Evolutionary conservation across 1,140 invertebrate genomes (phyloP), one percentile per base, ranked within the genome.

Genomic region (Calephelis nemesis): DNA sequence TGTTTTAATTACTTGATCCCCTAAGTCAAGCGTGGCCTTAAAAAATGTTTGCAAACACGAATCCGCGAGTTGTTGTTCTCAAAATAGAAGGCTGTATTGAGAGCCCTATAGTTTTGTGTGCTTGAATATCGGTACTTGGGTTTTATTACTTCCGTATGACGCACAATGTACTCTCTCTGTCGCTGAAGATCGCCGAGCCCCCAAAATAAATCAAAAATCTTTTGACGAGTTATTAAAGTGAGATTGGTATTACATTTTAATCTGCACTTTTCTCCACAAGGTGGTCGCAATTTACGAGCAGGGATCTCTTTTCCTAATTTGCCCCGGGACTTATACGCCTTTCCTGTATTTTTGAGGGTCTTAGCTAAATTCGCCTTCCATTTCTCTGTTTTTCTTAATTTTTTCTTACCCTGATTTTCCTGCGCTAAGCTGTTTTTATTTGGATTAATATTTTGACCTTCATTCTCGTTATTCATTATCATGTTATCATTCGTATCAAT

Each of bases 71-170:
- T 45, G 42, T 72, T 63, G 3, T n/a, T 65, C 48, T 69, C 66
- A 68, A 72, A 72, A 62, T 72, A 72, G 12, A 68, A 72, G 15
- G 70, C 64, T 47, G 47, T 75, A 62, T 81, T 83, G 5, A 75
- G 71, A 50, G 68, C 70, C 30, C 78, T 62, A 19, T 63, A 72
- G 11, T 74, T 65, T 70, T 74, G 49, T 30, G 77, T 72, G 9
- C 68, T 74, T 69, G 73, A 67, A 49, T 77, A 77, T 50, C 71
- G 71, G 48, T 77, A 77, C 50, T 77, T 77, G 10, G 74, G 75
- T 58, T 74, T 72, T 15, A 79, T 74, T 74, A 68, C 12, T 58
- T 75, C 65, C 0, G 74, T 54, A 62, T 77, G 71, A 0, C 76
- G 67, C 15, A 72, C 69, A 40, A 81, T 67, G 58, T 62, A 81